phyloP scores from a whole-genome alignment of 2,888 invertebrate species.

The Itoplectis maculator region DNA sequence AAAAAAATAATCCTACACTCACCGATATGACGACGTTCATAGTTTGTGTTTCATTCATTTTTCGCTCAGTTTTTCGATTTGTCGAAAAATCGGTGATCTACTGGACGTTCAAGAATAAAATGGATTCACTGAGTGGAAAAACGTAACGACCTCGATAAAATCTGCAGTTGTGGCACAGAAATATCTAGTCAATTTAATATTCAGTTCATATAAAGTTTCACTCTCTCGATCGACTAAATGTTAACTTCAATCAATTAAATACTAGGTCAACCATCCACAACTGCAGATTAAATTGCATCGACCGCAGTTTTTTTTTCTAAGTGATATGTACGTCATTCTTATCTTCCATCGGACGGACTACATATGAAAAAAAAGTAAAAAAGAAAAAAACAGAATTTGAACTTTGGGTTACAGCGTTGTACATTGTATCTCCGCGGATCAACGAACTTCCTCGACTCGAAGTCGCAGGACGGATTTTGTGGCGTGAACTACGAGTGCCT shows the following conservation, averaged over 20 bases:
- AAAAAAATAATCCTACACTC: constrained; percentile 12
- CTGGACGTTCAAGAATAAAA: constrained; percentile 4
- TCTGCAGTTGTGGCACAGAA: no score
- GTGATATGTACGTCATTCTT: not conserved
- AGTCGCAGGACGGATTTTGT: not conserved
- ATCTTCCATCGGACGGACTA: constrained; percentile 49
- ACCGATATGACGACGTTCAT: constrained; percentile 14
- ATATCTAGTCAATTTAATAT: no score
- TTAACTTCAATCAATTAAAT: no score
- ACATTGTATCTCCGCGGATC: constrained; percentile 67
- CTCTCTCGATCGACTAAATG: no score
- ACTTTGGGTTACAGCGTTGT: constrained; percentile 78
- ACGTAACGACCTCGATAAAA: no score
- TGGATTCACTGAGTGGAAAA: not conserved
- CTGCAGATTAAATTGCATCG: no score
- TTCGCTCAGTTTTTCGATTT: not conserved
- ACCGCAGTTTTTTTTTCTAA: no score
- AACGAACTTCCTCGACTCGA: constrained; percentile 25
- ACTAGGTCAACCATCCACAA: no score
- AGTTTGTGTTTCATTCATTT: not conserved
- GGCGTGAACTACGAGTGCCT: constrained; percentile 78
- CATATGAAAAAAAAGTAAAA: constrained; percentile 30
- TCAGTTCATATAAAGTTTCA: no score
- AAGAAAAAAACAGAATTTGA: constrained; percentile 66
- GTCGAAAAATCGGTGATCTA: constrained; percentile 14